A percentile compares a stretch with the other conserved stretches of the same genome.
These are phyloP conservation scores for Chrosomus eos DNA, from an alignment of 2,797 vertebrate genomes.

Conservation along the genomic window DNA sequence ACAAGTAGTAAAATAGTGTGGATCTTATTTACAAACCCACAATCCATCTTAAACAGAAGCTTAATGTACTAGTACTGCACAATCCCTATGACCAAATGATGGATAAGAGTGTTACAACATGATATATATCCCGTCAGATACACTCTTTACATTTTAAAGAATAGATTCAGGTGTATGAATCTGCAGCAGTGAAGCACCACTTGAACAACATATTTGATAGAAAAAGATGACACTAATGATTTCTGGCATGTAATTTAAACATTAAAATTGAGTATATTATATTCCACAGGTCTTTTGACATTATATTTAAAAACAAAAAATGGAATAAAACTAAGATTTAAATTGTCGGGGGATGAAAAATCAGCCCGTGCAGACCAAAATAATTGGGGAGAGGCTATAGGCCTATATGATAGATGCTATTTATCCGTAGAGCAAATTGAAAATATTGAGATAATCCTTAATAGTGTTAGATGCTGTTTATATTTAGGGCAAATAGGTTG, in stretches of 20 bases:
- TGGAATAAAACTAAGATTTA: neutral
- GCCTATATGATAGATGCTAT: neutral
- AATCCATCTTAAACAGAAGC: neutral
- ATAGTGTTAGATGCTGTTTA: no score
- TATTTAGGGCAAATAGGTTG: no score
- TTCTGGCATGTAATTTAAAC: neutral
- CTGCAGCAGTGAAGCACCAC: neutral
- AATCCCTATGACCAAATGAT: neutral
- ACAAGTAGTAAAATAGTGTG: neutral
- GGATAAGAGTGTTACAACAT: neutral
- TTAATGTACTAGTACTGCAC: neutral
- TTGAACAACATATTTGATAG: neutral
- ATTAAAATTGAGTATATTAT: neutral
- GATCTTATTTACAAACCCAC: neutral
- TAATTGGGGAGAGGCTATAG: no score
- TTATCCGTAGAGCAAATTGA: no score
- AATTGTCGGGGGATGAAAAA: neutral
- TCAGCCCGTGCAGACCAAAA: neutral
- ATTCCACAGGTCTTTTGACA: neutral
- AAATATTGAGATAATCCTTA: no score
- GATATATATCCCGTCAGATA: neutral
- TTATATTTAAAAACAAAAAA: neutral
- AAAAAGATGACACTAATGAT: neutral
- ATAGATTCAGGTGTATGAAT: neutral
- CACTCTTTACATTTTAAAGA: constrained; percentile 1